A percentile compares a stretch with the other conserved stretches of the same genome.
These are phyloP conservation scores for Drosophila mimetica DNA, from an alignment of 2,888 invertebrate species.

Conservation along the genomic window DNA sequence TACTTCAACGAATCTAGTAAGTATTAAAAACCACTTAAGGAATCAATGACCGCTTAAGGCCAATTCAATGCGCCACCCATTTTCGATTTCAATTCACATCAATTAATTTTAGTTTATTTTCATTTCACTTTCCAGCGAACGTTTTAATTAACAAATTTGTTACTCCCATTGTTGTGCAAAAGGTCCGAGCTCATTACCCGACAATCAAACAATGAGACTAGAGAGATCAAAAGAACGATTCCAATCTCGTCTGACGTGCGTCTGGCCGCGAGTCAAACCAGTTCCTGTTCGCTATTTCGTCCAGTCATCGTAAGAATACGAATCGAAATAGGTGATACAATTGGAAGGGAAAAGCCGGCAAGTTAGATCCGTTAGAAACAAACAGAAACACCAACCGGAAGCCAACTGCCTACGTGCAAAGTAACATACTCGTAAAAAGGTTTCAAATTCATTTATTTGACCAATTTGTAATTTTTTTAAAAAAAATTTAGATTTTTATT, in stretches of 20 bases:
- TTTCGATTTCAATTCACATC: conserved; percentile 30
- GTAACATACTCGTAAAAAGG: neutral
- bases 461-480: too few species aligned
- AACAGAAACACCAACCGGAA: conserved; percentile 54
- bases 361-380: conserved; percentile 38
- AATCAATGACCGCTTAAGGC: conserved; percentile 33
- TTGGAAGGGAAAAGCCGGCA: conserved; percentile 55
- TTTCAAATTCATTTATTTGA: too few species aligned
- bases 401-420: conserved; percentile 37
- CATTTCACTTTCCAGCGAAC: conserved; percentile 32
- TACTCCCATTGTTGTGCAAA: conserved; percentile 26
- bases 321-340: conserved; percentile 30
- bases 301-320: conserved; percentile 50
- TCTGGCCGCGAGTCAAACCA: conserved; percentile 62
- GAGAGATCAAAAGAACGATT: conserved; percentile 49
- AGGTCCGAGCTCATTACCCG: conserved; percentile 46
- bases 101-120: conserved; percentile 24
- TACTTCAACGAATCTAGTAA: neutral
- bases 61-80: conserved; percentile 3
- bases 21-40: neutral
- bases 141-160: conserved; percentile 43
- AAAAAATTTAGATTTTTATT: too few species aligned
- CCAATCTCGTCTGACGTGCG: conserved; percentile 59
- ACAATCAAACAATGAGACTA: conserved; percentile 34
- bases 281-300: conserved; percentile 46